These are phyloP conservation scores for Cliona cf. orientalis DNA, from an alignment of 37 sponge, comb jelly and placozoan genomes.

Conservation along the genomic window DNA sequence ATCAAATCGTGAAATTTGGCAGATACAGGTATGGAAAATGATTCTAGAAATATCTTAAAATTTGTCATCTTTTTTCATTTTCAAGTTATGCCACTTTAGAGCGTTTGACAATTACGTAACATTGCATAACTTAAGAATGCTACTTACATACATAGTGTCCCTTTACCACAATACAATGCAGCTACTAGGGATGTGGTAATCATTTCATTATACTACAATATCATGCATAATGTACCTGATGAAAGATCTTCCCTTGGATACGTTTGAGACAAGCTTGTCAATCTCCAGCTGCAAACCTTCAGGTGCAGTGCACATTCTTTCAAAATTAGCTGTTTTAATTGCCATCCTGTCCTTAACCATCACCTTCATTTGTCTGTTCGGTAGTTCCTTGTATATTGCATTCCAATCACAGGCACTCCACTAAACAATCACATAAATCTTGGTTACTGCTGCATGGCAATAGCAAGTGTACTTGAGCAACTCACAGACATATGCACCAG, in stretches of 20 bases:
- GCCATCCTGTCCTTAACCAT: conserved; percentile 78
- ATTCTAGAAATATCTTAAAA: no score
- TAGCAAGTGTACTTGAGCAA: background rate
- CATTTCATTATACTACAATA: no score
- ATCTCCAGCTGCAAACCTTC: conserved; percentile 80
- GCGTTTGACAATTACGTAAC: no score
- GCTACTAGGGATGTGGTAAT: no score
- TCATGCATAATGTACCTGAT: conserved; percentile 89
- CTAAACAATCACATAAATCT: background rate
- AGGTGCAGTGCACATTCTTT: conserved; percentile 71
- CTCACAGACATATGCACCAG: conserved; percentile 59
- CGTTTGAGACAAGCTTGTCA: conserved; percentile 57
- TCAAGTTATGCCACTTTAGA: no score
- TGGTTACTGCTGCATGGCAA: background rate
- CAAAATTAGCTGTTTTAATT: conserved; percentile 83
- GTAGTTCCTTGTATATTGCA: conserved; percentile 83
- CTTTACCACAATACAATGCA: no score
- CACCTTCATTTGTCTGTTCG: conserved; percentile 86
- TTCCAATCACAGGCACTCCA: conserved; percentile 55
- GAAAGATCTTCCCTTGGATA: conserved; percentile 71
- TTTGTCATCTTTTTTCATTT: no score
- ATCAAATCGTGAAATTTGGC: no score
- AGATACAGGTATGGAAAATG: no score
- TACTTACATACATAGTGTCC: no score
- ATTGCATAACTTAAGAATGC: no score